Conservation (phyloP, 2,797 vertebrate species). For the Tangara arthus region DNA sequence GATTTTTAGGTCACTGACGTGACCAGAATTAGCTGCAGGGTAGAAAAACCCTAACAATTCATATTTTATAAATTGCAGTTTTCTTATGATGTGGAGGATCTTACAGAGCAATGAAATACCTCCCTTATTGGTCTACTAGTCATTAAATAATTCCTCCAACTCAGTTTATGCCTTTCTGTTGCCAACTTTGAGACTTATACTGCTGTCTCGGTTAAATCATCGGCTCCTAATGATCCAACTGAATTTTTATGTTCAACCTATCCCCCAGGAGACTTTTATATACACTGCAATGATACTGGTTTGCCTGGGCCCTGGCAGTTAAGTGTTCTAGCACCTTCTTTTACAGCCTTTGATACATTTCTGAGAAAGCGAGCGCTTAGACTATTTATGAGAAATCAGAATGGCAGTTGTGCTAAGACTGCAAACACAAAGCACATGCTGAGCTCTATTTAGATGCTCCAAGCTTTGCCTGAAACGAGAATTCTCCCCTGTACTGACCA, state of each 20-base stretch:
- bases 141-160: constrained; percentile 55
- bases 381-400: constrained; percentile 10
- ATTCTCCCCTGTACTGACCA: background rate
- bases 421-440: background rate
- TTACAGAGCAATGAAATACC: constrained; percentile 12
- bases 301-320: constrained; percentile 27
- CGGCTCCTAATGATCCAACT: constrained; percentile 47
- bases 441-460: background rate
- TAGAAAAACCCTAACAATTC: background rate
- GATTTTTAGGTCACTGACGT: background rate
- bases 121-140: constrained; percentile 37
- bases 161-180: constrained; percentile 53
- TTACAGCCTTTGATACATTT: constrained; percentile 16
- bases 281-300: constrained; percentile 18
- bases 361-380: background rate
- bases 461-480: background rate
- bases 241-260: constrained; percentile 56
- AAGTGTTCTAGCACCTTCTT: constrained; percentile 40
- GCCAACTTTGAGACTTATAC: constrained; percentile 47
- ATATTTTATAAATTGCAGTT: constrained; percentile 1
- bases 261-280: constrained; percentile 45
- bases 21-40: background rate
- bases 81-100: background rate
- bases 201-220: constrained; percentile 59
- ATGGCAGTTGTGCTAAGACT: background rate